Base-by-base conservation (phyloP, 2,888 invertebrate species). In the Eupithecia vulgata region DNA sequence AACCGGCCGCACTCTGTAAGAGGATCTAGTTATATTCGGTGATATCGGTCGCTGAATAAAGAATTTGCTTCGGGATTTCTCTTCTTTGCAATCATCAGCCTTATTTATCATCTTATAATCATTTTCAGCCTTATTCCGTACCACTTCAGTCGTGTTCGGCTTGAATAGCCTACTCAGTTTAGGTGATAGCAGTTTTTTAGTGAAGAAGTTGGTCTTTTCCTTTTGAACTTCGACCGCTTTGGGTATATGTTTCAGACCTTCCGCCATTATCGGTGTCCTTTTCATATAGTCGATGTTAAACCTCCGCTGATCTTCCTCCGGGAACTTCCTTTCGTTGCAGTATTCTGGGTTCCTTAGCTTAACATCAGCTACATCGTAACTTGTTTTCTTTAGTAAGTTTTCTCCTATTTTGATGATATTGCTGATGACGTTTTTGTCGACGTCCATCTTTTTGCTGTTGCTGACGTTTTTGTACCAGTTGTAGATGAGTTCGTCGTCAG, bases 81-180 rank as follows among this genome's bases (percentile, higher is more conserved):
- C 88, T 35, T 86, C 65, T 25, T 25, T 65, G 21, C 13, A 87
- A 1, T 89, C 88, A 3, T 86, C 85, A 0, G 4, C 25, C 8
- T 57, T 57, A 25, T 57, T 57, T 0, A 52, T 21, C 12, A 57
- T 25, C 25, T 57, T 52, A 52, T 52, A 25, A 25, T 57, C 57
- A 25, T 70, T 62, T 0, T 88, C 88, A 6, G 78, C 74, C 72
- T 88, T 89, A 34, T 81, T 85, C 37, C 88, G 81, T 0, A 83
- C 82, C 0, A 85, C 87, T 76, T 93, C 93, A 0, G 83, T 45
- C 0, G 88, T 83, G 69, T 90, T 89, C 6, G 91, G 89, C 76
- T 90, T 92, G 81, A 94, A 94, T 13, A 94, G 72, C 25, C 94
- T 84, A 17, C 91, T 93, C 0, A 95, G 81, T 78, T 93, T 94